Percentiles rank a stretch among this genome's conserved stretches.
Evolutionary conservation across 1,140 invertebrate species (phyloP).

Genomic region (Heliconius hewitsoni): DNA sequence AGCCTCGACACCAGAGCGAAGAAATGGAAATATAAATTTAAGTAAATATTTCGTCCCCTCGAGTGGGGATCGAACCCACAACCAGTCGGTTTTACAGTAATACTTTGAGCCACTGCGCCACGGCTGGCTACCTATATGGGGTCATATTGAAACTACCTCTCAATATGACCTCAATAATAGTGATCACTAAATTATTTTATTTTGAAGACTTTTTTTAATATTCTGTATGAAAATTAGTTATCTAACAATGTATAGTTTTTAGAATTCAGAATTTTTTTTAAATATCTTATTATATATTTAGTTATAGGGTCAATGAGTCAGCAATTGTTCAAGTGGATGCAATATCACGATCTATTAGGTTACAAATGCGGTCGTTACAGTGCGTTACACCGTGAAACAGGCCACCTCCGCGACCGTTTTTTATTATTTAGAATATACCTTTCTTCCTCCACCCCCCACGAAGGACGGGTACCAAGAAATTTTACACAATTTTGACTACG

Average conservation of each 20-base stretch:
- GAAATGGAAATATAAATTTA: too few relatives aligned
- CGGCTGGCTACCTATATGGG: too few relatives aligned
- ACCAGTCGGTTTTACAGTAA: too few relatives aligned
- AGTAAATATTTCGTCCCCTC: too few relatives aligned
- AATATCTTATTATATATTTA: constrained; percentile 23
- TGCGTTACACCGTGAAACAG: constrained; percentile 74
- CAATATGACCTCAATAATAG: too few relatives aligned
- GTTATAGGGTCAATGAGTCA: constrained; percentile 62
- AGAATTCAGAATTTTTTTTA: not conserved
- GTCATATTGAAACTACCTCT: too few relatives aligned
- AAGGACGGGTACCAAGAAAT: constrained; percentile 42
- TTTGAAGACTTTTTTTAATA: too few relatives aligned
- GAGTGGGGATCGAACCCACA: too few relatives aligned
- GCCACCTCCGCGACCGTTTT: constrained; percentile 68
- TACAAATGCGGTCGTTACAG: constrained; percentile 64
- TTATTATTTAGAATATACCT: constrained; percentile 52
- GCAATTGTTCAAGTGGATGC: constrained; percentile 56
- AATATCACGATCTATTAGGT: constrained; percentile 75
- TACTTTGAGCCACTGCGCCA: too few relatives aligned
- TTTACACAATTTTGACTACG: constrained; percentile 31
- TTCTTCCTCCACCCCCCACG: constrained; percentile 64
- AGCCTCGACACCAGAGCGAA: too few relatives aligned
- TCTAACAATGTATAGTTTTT: not conserved
- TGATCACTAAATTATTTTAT: too few relatives aligned
- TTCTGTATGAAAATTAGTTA: not conserved